These are phyloP conservation scores for Acrocephalus scirpaceus DNA, from an alignment of 2,797 vertebrate species.

Conservation along the genomic window DNA sequence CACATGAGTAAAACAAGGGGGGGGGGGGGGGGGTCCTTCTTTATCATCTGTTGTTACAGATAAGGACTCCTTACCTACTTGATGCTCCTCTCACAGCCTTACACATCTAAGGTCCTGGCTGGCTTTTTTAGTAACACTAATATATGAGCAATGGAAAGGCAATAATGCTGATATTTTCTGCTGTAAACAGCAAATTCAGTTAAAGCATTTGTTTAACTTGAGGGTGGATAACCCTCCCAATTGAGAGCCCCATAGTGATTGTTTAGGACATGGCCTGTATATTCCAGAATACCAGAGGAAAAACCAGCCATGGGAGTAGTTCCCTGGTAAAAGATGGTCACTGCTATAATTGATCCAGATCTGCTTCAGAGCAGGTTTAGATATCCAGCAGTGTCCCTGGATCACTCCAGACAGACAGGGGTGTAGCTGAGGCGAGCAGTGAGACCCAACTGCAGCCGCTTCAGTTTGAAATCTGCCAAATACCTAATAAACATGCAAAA, in stretches of 20 bases:
- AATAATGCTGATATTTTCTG: background rate
- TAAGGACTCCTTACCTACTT: background rate
- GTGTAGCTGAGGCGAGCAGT: background rate
- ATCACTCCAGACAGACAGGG: background rate
- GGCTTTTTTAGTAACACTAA: background rate
- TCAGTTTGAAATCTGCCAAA: background rate
- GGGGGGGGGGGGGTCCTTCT: fast-evolving
- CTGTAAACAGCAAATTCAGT: background rate
- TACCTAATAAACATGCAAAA: background rate
- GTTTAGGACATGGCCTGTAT: background rate
- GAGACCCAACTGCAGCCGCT: background rate
- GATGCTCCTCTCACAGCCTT: background rate
- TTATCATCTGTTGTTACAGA: background rate
- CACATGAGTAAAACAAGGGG: background rate
- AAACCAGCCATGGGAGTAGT: background rate
- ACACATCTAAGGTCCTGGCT: background rate
- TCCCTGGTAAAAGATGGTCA: background rate
- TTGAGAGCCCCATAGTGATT: background rate
- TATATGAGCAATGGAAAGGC: background rate
- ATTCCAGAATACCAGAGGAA: background rate
- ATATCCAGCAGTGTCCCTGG: background rate
- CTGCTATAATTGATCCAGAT: background rate
- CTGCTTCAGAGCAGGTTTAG: background rate
- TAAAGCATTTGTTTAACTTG: background rate
- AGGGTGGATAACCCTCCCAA: background rate